Percentiles rank a stretch among this genome's conserved stretches.
Evolutionary conservation across 2,888 invertebrate genomes (phyloP).

Genomic region (Melikaiella ostensackeni): DNA sequence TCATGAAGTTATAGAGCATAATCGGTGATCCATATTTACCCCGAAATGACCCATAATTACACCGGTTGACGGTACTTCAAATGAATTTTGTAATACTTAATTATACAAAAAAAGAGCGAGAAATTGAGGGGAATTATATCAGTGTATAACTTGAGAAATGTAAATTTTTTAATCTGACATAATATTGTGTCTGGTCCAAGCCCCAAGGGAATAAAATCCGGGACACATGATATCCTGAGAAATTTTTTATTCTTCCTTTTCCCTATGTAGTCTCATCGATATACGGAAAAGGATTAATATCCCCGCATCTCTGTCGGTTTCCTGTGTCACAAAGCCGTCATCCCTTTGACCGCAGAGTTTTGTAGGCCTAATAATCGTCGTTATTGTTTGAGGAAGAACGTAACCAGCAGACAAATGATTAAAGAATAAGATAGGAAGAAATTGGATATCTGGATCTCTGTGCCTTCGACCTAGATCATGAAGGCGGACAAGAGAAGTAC

Average conservation of each 20-base stretch:
- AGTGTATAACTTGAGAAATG: background rate
- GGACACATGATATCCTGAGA: constrained; percentile 19
- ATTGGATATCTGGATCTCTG: constrained; percentile 26
- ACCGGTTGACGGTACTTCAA: no score
- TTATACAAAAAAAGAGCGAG: no score
- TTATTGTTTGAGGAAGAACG: constrained; percentile 29
- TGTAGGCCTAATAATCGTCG: constrained; percentile 7
- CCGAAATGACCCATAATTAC: no score
- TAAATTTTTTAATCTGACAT: background rate
- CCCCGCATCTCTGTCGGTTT: constrained; percentile 12
- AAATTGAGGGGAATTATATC: no score
- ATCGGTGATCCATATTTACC: no score
- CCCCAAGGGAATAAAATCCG: background rate
- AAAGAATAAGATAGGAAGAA: constrained; percentile 8
- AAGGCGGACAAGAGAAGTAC: constrained; percentile 28
- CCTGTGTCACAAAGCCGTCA: constrained; percentile 36
- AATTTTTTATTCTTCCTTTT: background rate
- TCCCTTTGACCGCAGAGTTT: constrained; percentile 11
- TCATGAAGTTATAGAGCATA: no score
- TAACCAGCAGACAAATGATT: constrained; percentile 28
- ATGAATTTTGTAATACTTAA: no score
- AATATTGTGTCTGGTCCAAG: background rate
- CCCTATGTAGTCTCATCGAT: constrained; percentile 2
- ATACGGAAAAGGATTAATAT: constrained; percentile 38
- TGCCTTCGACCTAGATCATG: constrained; percentile 23